phyloP scores from a whole-genome alignment of 2,888 invertebrate genomes.

The Nymphalis polychloros region DNA sequence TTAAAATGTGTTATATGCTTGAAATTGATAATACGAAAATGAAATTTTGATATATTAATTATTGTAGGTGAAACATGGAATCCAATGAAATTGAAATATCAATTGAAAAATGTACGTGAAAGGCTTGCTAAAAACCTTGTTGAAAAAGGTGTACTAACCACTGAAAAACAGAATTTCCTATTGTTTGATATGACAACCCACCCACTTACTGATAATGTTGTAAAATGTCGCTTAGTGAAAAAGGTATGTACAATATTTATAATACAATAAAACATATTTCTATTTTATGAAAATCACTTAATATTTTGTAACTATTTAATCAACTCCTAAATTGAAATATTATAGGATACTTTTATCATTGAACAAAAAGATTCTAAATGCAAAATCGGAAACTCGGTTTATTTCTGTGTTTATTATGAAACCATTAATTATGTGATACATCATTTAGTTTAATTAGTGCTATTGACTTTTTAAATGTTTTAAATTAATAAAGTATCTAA shows the following conservation, averaged over 20 bases:
- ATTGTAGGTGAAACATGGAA: slow-evolving; percentile 98
- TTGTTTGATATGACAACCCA: slow-evolving; percentile 99
- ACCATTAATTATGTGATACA: no score
- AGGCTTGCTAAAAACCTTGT: slow-evolving; percentile 99
- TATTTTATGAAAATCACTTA: not conserved
- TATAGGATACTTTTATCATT: no score
- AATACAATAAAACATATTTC: slow-evolving; percentile 6
- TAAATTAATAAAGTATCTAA: no score
- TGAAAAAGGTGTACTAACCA: slow-evolving; percentile 99
- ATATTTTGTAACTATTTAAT: no score
- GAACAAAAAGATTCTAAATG: no score
- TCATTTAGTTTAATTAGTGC: no score
- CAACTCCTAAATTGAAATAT: no score
- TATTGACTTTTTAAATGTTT: no score
- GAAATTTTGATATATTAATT: not conserved
- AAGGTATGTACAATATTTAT: slow-evolving; percentile 82
- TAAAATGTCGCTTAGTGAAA: slow-evolving; percentile 98
- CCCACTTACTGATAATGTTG: slow-evolving; percentile 96
- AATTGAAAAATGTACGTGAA: slow-evolving; percentile 99
- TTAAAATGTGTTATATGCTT: no score
- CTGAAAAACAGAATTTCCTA: slow-evolving; percentile 99
- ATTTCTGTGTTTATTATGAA: no score
- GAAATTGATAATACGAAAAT: not conserved
- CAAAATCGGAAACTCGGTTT: no score
- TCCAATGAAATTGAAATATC: slow-evolving; percentile 98